Evolutionary conservation across 2,113 vertebrate genomes (phyloP).

Genomic region (Phyllostomus hastatus): DNA sequence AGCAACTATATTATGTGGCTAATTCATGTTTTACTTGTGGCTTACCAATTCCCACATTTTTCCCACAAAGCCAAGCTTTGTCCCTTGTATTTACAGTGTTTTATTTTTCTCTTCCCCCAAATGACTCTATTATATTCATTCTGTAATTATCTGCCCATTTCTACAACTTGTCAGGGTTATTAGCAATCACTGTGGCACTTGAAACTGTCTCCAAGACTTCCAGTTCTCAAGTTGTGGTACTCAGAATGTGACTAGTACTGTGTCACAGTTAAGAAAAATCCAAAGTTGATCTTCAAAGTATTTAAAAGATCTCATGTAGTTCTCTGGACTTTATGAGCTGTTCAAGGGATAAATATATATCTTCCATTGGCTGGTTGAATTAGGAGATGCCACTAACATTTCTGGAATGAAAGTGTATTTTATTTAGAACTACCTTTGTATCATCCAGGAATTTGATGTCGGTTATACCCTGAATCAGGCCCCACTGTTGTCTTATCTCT

Average conservation of each 20-base stretch:
- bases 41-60: conserved; percentile 40
- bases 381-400: background rate
- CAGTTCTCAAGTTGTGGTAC: conserved; percentile 37
- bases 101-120: conserved; percentile 54
- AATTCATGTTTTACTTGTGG: conserved; percentile 27
- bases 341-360: background rate
- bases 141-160: conserved; percentile 66
- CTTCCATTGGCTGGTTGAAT: background rate
- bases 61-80: conserved; percentile 52
- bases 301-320: conserved; percentile 2
- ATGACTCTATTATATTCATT: conserved; percentile 63
- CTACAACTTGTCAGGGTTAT: conserved; percentile 59
- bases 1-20: background rate
- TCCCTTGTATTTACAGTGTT: conserved; percentile 24
- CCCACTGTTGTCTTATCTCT: conserved; percentile 37
- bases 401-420: conserved; percentile 35
- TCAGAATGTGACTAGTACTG: conserved; percentile 39
- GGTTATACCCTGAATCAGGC: background rate
- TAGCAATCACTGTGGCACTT: conserved; percentile 59
- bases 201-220: conserved; percentile 63
- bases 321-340: background rate
- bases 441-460: conserved; percentile 27
- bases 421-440: background rate
- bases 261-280: conserved; percentile 36
- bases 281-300: conserved; percentile 40